Percentiles rank a stretch among this genome's conserved stretches.
Conservation (phyloP, 37 sponge, comb jelly and placozoan genomes). For the Dysidea cf. avara region DNA sequence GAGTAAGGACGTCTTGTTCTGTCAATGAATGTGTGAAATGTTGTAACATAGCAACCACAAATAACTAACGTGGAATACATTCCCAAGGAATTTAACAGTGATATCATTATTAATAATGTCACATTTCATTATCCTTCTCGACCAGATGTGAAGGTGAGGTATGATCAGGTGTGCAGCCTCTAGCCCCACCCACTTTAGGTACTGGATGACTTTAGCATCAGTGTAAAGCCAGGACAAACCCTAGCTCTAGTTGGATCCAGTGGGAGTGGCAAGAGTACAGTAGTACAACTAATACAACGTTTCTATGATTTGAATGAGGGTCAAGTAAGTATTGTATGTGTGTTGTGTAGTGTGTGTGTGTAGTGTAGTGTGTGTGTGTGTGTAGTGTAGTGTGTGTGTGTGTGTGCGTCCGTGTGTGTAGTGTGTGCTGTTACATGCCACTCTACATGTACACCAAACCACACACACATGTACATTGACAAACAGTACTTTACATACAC, state of each 20-base stretch:
- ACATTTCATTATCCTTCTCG: conserved; percentile 60
- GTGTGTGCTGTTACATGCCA: neutral
- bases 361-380: too few species aligned
- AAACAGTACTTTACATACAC: too few species aligned
- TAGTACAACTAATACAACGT: conserved; percentile 69
- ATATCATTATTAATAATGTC: conserved; percentile 50
- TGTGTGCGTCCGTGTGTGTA: too few species aligned
- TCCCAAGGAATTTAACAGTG: too few species aligned
- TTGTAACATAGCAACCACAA: too few species aligned
- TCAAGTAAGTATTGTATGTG: conserved; percentile 46
- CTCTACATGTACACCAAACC: too few species aligned
- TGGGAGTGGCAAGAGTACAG: conserved; percentile 88
- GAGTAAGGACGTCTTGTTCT: conserved; percentile 33
- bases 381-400: too few species aligned
- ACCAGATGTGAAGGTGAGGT: conserved; percentile 42
- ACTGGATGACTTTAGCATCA: conserved; percentile 43
- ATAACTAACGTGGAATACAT: too few species aligned
- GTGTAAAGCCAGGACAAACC: conserved; percentile 61
- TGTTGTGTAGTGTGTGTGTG: too few species aligned
- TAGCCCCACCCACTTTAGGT: too few species aligned
- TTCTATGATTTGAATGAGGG: conserved; percentile 80
- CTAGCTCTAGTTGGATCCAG: conserved; percentile 85
- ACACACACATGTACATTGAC: too few species aligned
- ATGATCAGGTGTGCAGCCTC: neutral
- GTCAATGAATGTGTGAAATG: too few species aligned